phyloP scores from a whole-genome alignment of 2,888 invertebrate species.

The Rotaria sp. region DNA sequence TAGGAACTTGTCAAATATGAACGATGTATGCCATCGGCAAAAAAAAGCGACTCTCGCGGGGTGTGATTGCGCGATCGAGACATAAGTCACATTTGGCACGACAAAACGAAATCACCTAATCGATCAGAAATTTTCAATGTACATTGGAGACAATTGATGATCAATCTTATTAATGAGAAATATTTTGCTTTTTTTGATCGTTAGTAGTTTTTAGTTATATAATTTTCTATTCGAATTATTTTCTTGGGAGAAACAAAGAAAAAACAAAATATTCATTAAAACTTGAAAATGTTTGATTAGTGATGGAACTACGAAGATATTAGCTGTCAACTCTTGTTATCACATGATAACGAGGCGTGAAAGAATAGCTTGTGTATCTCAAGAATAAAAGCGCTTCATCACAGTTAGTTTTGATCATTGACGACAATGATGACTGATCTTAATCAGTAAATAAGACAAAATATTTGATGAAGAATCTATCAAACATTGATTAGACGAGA shows the following conservation, averaged over 20 bases:
- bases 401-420: conserved; percentile 7
- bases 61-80: conserved; percentile 17
- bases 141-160: not conserved
- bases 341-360: conserved; percentile 3
- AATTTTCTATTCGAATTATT: too few species aligned
- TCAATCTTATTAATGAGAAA: not conserved
- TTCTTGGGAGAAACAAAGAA: too few species aligned
- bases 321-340: conserved; percentile 14
- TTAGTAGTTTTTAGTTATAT: not conserved
- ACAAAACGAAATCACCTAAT: conserved; percentile 24
- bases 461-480: not conserved
- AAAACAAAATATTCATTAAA: too few species aligned
- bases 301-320: not conserved
- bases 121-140: not conserved
- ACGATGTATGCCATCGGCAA: conserved; percentile 15
- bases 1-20: conserved; percentile 20
- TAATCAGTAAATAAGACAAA: not conserved
- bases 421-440: conserved; percentile 14
- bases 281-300: not conserved
- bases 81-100: conserved; percentile 24
- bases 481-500: not conserved
- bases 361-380: not conserved
- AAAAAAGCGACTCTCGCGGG: conserved; percentile 11
- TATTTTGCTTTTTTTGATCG: not conserved
- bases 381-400: not conserved